phyloP scores from a whole-genome alignment of 2,888 invertebrate species.

The Arrhopalites spinosus region DNA sequence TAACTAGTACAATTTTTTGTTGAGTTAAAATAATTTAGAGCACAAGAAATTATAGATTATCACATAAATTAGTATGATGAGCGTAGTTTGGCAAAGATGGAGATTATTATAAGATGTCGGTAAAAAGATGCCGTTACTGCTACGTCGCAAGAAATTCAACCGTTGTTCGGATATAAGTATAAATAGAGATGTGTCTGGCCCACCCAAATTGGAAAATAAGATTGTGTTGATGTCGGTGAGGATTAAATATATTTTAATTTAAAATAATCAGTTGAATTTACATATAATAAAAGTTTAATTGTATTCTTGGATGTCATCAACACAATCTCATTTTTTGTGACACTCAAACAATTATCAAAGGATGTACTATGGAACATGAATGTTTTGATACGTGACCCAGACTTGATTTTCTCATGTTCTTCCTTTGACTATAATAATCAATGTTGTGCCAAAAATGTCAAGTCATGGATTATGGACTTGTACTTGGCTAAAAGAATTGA shows the following conservation, averaged over 20 bases:
- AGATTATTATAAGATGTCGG: too few species aligned
- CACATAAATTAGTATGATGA: too few species aligned
- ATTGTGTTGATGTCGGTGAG: slow-evolving; percentile 14
- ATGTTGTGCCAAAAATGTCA: not conserved
- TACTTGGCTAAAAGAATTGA: not conserved
- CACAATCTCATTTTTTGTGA: slow-evolving; percentile 6
- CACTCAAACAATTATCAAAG: not conserved
- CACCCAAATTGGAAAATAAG: slow-evolving; percentile 1
- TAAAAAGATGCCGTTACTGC: not conserved
- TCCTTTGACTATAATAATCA: not conserved
- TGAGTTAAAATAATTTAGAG: not conserved
- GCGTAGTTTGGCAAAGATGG: too few species aligned
- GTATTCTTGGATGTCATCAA: slow-evolving; percentile 13
- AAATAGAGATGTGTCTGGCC: not conserved
- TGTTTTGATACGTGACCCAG: not conserved
- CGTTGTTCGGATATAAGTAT: not conserved
- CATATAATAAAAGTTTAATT: not conserved
- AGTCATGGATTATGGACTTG: not conserved
- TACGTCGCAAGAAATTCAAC: not conserved
- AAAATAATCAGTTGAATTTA: not conserved
- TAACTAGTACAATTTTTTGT: not conserved
- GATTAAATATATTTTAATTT: too few species aligned
- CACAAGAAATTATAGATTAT: not conserved
- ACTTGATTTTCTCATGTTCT: slow-evolving; percentile 11
- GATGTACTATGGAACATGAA: slow-evolving; percentile 10